Evolutionary conservation across 2,888 invertebrate genomes (phyloP).

Genomic region (Drosophila paranaensis): DNA sequence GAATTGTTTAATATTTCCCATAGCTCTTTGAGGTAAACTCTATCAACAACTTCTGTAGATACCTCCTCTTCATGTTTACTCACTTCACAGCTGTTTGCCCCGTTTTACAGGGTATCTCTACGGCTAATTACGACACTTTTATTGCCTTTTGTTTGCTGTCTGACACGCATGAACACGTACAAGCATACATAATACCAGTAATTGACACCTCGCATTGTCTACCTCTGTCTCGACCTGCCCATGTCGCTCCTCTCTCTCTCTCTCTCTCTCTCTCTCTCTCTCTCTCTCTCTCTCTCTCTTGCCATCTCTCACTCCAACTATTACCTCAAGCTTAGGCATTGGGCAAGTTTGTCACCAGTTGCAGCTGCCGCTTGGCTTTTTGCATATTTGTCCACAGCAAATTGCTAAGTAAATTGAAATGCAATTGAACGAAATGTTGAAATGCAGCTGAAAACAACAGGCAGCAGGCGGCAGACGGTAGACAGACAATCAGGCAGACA

Average conservation of each 20-base stretch:
- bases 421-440: conserved; percentile 72
- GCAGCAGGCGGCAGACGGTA: background rate
- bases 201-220: conserved; percentile 16
- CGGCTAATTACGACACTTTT: background rate
- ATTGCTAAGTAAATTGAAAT: conserved; percentile 68
- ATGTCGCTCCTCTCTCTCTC: background rate
- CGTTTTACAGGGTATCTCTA: background rate
- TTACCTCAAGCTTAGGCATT: conserved; percentile 20
- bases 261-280: background rate
- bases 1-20: background rate
- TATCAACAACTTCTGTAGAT: background rate
- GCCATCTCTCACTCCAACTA: background rate
- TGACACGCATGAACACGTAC: background rate
- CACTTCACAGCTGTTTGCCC: background rate
- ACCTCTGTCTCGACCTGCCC: conserved; percentile 11
- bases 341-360: conserved; percentile 41
- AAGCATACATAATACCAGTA: conserved; percentile 14
- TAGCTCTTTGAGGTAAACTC: too few relatives aligned
- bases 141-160: background rate
- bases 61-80: too few relatives aligned
- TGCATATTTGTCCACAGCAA: conserved; percentile 56
- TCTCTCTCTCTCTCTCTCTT: background rate
- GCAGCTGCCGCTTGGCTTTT: conserved; percentile 39
- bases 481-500: background rate
- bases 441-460: conserved; percentile 42